Base-by-base conservation (phyloP, 2,797 vertebrate genomes). In the Acipenser oxyrinchus region DNA sequence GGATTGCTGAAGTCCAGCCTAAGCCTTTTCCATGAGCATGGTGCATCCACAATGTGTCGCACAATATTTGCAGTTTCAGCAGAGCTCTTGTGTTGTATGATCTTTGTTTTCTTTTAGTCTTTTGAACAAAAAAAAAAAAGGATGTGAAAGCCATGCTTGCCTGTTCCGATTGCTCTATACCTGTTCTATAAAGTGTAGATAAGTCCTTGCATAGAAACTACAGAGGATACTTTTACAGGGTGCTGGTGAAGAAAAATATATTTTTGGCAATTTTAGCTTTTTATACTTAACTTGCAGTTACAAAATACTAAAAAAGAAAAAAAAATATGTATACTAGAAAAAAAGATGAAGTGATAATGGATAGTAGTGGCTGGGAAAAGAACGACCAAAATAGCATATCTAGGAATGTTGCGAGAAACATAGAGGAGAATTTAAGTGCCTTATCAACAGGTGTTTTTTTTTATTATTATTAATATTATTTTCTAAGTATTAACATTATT, bases 101-200 rank as follows among this genome's bases (percentile, higher is more conserved):
- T 87, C 85, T 93, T 91, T 90, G 23, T 37, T 37, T 87, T 90
- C 89, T 92, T 92, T 84, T 90, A 92, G 89, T 84, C 90, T 87
- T 93, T 92, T 96, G 91, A 93, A 94, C 90, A 95, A 90, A 89
- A 85, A 95, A 90, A 89, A 85, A 73, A 84, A 88, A 97, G 96
- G 95, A 98, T 97, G 93, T 97, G 94, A 97, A 98, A 99, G 96
- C 95, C 96, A 99, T 99, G 95, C 95, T 96, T 98, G 94, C 95
- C 95, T 98, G 94, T 94, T 97, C 79, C 81, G 86, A 90, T 91
- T 96, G 95, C 96, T 98, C 95, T 98, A 96, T 94, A 94, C 92
- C 92, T 95, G 91, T 86, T 83, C 74, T 84, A 87, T 86, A 93
- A 93, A 94, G 91, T 98, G 94, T 97, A 98, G 94, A 98, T 97